Percentiles rank a stretch among this genome's conserved stretches.
These are phyloP conservation scores for Taenaris catops DNA, from an alignment of 2,888 invertebrate species.

Conservation along the genomic window DNA sequence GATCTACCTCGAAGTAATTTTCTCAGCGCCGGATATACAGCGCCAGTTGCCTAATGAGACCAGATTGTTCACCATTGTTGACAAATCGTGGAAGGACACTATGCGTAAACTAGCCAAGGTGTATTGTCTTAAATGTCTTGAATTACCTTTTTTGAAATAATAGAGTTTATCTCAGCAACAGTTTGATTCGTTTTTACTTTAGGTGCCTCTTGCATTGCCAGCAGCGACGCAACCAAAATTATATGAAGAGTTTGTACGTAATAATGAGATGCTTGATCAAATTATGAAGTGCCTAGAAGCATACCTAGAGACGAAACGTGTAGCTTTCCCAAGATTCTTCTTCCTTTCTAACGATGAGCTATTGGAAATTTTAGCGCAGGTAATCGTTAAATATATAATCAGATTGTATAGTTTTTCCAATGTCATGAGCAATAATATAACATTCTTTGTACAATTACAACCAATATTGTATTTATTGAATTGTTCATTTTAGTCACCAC, in stretches of 20 bases:
- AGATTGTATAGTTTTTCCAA: too few species aligned
- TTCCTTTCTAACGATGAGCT: conserved; percentile 95
- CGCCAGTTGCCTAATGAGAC: conserved; percentile 95
- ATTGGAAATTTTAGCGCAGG: conserved; percentile 93
- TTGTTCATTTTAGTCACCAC: too few species aligned
- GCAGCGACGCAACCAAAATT: conserved; percentile 87
- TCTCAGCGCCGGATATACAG: conserved; percentile 96
- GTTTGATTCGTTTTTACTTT: too few species aligned
- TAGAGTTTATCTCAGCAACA: too few species aligned
- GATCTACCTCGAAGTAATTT: conserved; percentile 96
- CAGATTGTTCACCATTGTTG: conserved; percentile 90
- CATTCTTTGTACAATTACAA: too few species aligned
- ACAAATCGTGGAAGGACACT: conserved; percentile 94
- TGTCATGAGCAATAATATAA: too few species aligned
- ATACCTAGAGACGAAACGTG: conserved; percentile 92
- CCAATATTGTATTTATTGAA: too few species aligned
- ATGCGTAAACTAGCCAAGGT: conserved; percentile 89
- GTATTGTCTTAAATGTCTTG: too few species aligned
- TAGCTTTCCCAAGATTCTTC: conserved; percentile 93
- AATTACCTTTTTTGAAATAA: too few species aligned
- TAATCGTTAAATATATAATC: too few species aligned
- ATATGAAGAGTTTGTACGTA: conserved; percentile 83
- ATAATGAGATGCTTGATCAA: conserved; percentile 90
- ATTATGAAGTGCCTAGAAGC: conserved; percentile 95
- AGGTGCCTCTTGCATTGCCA: conserved; percentile 89